These are phyloP conservation scores for Yponomeuta sedellus DNA, from an alignment of 2,888 invertebrate genomes.

Conservation along the genomic window DNA sequence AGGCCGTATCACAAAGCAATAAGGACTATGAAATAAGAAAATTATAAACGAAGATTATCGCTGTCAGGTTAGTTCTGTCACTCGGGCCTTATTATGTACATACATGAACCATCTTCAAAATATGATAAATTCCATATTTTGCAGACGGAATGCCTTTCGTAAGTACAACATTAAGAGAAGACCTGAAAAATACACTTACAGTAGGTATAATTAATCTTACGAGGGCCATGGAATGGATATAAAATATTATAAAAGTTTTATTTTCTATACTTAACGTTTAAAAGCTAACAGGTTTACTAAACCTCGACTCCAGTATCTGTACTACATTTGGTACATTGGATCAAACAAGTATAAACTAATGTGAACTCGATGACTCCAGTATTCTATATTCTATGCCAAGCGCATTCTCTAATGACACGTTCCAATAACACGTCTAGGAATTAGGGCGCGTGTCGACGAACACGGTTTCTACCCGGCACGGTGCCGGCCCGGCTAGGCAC, in stretches of 20 bases:
- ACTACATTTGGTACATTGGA: not conserved
- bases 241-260: conserved; percentile 68
- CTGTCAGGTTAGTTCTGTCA: not conserved
- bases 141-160: no score
- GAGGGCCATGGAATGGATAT: conserved; percentile 67
- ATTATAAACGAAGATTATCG: not conserved
- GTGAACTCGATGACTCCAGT: no score
- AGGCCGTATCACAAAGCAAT: no score
- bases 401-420: no score
- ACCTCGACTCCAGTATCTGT: not conserved
- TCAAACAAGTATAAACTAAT: not conserved
- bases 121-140: no score
- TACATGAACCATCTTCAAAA: no score
- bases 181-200: conserved; percentile 60
- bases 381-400: not conserved
- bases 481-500: no score
- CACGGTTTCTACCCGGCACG: no score
- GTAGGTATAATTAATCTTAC: conserved; percentile 49
- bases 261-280: conserved; percentile 17
- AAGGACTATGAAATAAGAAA: conserved; percentile 19
- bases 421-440: no score
- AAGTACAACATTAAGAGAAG: conserved; percentile 35
- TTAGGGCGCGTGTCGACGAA: no score
- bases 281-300: conserved; percentile 3
- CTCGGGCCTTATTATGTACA: no score